phyloP scores from a whole-genome alignment of 2,797 vertebrate species.

The Xyrichtys novacula region DNA sequence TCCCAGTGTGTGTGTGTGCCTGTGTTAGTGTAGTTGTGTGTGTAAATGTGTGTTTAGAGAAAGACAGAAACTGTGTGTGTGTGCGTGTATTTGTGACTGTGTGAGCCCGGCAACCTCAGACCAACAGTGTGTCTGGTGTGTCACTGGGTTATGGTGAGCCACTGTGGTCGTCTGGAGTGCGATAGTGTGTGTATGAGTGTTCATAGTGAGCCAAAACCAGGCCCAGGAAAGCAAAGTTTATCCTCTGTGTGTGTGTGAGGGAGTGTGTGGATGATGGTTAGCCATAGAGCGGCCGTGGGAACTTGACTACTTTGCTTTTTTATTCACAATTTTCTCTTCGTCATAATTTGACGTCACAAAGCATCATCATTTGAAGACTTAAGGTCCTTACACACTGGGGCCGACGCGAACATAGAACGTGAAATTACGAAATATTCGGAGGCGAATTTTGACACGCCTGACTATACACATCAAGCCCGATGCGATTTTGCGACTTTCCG shows the following conservation, averaged over 20 bases:
- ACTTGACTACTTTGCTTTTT: background rate
- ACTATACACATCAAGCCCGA: no score
- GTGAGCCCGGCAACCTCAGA: constrained; percentile 41
- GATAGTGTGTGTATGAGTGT: constrained; percentile 4
- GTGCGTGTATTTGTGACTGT: background rate
- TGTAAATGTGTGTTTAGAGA: constrained; percentile 4
- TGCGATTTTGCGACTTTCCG: no score
- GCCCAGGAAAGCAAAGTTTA: background rate
- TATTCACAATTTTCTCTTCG: background rate
- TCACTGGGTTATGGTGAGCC: constrained; percentile 52
- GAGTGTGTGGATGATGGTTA: constrained; percentile 2
- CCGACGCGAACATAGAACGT: no score
- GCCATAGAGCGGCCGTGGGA: background rate
- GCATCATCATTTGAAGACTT: no score
- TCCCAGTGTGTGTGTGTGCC: constrained; percentile 24
- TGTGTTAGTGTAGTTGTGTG: constrained; percentile 25
- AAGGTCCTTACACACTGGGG: no score
- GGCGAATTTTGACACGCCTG: no score
- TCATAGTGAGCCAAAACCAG: constrained; percentile 14
- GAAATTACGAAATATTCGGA: no score
- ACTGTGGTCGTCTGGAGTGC: constrained; percentile 47
- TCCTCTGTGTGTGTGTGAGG: background rate
- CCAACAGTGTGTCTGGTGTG: constrained; percentile 10
- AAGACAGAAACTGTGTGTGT: constrained; percentile 3
- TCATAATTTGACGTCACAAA: no score